Evolutionary conservation across 2,888 invertebrate genomes (phyloP).

Genomic region (Ptychoptera albimana): DNA sequence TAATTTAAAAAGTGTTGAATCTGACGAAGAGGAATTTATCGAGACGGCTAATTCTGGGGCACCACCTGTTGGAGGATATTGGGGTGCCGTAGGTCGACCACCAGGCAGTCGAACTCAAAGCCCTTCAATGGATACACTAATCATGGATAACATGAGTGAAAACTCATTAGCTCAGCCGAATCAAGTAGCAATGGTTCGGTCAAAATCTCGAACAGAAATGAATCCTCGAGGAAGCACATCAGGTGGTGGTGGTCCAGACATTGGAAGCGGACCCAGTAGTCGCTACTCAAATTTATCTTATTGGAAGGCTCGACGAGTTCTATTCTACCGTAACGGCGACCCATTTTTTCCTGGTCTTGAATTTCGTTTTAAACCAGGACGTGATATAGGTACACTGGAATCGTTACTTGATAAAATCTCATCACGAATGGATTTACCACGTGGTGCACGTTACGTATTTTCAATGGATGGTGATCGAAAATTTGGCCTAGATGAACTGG

Average conservation of each 20-base stretch:
- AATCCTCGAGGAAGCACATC: conserved; percentile 1
- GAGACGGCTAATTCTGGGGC: conserved; percentile 3
- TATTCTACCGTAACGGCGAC: conserved; percentile 88
- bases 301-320: conserved; percentile 73
- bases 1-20: not conserved
- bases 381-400: conserved; percentile 74
- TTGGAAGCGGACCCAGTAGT: conserved; percentile 27
- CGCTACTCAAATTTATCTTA: conserved; percentile 67
- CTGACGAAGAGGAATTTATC: conserved; percentile 8
- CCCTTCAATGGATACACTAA: conserved; percentile 14
- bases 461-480: conserved; percentile 82
- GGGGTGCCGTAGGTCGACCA: conserved; percentile 14
- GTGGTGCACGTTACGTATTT: conserved; percentile 82
- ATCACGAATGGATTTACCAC: conserved; percentile 69
- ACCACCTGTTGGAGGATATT: conserved; percentile 14
- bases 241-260: conserved; percentile 1
- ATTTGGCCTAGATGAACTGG: conserved; percentile 67
- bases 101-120: conserved; percentile 15
- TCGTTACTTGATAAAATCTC: conserved; percentile 74
- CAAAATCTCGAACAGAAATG: conserved; percentile 29
- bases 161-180: conserved; percentile 34
- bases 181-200: conserved; percentile 22
- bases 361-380: conserved; percentile 73
- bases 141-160: conserved; percentile 43
- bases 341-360: conserved; percentile 82